These are phyloP conservation scores for Lateolabrax maculatus DNA, from an alignment of 2,797 vertebrate genomes.

Conservation along the genomic window DNA sequence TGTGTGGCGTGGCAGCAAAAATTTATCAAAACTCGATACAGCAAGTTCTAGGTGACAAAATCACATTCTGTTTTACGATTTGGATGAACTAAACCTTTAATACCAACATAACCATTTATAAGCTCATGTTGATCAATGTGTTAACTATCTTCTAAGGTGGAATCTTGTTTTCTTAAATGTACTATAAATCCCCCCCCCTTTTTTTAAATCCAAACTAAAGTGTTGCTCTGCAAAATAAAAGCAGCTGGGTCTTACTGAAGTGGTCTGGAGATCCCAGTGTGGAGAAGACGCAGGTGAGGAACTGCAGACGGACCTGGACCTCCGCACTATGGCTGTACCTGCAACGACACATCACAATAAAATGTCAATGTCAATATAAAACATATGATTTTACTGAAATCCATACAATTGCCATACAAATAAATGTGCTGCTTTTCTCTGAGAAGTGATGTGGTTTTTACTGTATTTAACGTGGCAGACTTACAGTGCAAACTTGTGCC, in stretches of 20 bases:
- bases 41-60: neutral
- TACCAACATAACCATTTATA: neutral
- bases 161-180: neutral
- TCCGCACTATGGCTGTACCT: slow-evolving; percentile 98
- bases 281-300: slow-evolving; percentile 98
- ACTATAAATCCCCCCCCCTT: too few relatives aligned
- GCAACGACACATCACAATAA: slow-evolving; percentile 22
- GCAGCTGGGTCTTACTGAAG: slow-evolving; percentile 90
- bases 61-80: neutral
- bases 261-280: slow-evolving; percentile 98
- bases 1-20: neutral
- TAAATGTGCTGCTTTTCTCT: neutral
- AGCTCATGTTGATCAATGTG: neutral
- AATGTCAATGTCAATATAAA: neutral
- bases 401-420: neutral
- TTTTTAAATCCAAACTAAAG: neutral
- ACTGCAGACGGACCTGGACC: slow-evolving; percentile 98
- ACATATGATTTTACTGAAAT: neutral
- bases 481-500: slow-evolving; percentile 96
- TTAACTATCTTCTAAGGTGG: neutral
- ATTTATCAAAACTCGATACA: neutral
- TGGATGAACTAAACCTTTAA: neutral
- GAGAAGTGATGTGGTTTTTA: neutral
- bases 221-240: neutral
- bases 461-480: slow-evolving; percentile 71